phyloP scores from a whole-genome alignment of 2,113 vertebrate genomes.

The Dromaius novaehollandiae region DNA sequence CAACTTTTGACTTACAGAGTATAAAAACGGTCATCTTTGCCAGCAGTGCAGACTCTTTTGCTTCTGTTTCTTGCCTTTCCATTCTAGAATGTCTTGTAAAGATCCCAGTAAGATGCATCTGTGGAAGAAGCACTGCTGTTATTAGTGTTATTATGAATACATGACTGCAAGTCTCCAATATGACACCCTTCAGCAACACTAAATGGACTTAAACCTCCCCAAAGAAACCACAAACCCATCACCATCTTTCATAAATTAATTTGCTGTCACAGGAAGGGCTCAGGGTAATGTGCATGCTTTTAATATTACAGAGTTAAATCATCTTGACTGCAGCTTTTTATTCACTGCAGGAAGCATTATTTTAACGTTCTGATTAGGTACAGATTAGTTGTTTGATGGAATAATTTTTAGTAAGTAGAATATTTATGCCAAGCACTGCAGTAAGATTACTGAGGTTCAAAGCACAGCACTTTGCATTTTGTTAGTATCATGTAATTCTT shows the following conservation, averaged over 20 bases:
- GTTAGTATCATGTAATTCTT: slow-evolving; percentile 43
- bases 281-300: not conserved
- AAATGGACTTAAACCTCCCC: not conserved
- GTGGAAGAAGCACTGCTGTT: not conserved
- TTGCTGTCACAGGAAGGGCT: not conserved
- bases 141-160: not conserved
- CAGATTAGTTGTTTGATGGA: slow-evolving; percentile 23
- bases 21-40: not conserved
- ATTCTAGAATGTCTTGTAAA: not conserved
- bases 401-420: slow-evolving; percentile 38
- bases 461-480: slow-evolving; percentile 52
- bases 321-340: not conserved
- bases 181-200: not conserved
- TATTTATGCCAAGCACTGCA: slow-evolving; percentile 4
- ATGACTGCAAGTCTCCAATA: not conserved
- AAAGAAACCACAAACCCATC: not conserved
- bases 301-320: not conserved
- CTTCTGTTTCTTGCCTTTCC: not conserved
- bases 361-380: slow-evolving; percentile 34
- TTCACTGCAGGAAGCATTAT: not conserved
- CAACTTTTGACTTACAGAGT: not conserved
- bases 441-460: slow-evolving; percentile 53
- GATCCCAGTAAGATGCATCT: not conserved
- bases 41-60: not conserved
- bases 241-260: not conserved